Evolutionary conservation across 2,113 vertebrate species (phyloP), one percentile per base, ranked within the genome.

Genomic region (Xiphophorus hellerii): DNA sequence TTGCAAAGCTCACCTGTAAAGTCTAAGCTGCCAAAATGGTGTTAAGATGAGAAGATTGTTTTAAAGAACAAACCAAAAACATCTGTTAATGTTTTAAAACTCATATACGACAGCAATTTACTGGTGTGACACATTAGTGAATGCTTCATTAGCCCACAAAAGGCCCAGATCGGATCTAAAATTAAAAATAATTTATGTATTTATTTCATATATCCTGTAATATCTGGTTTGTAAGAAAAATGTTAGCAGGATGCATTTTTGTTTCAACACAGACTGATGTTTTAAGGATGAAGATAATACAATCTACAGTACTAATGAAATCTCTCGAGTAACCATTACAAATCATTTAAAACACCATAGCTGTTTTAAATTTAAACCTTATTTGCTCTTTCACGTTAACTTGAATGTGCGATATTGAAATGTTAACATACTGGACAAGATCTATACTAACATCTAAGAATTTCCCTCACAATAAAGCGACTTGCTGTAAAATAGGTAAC

Each of bases 401-500:
- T n/a, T 48, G 44, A 15, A 6, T 20, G 44, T n/a, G 25, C n/a
- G 51, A n/a, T 58, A 2, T 25, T 25, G 22, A 3, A 58, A 25
- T 25, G 39, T 42, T 9, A n/a, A 58, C 20, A 58, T n/a, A 58
- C 8, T 25, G 17, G 7, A 22, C 2, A n/a, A 58, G 25, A 25
- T 58, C 39, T 42, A 14, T 15, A 15, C 3, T n/a, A 54, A 54
- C 20, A 58, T 58, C 3, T 4, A 37, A n/a, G 25, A 25, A 65
- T 37, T 37, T n/a, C 6, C 7, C 33, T n/a, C 4, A 22, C 28
- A 33, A 25, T 58, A 3, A 58, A n/a, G 48, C 3, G 76, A 14
- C 25, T 28, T 29, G 10, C 1, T 7, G 78, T 81, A 79, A 78
- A 73, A 69, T 20, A 62, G 81, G 14, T 68, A 67, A 66, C n/a